Conservation (phyloP, 2,797 vertebrate genomes). For the Diplodus sargus region DNA sequence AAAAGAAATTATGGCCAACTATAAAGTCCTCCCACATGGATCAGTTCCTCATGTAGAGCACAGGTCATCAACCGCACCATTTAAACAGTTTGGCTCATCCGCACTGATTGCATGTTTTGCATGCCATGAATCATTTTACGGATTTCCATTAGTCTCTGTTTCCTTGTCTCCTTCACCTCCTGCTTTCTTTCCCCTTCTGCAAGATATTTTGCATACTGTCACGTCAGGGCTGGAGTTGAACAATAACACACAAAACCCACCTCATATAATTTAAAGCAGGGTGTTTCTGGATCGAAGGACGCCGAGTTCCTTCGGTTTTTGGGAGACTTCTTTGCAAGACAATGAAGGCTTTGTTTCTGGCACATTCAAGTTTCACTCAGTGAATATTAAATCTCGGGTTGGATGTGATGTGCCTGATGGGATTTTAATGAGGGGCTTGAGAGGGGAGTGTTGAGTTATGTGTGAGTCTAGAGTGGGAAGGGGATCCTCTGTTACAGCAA, state of each 20-base stretch:
- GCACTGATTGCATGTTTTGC: conserved; percentile 51
- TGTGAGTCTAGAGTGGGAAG: conserved; percentile 31
- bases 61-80: conserved; percentile 45
- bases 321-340: conserved; percentile 37
- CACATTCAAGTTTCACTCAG: conserved; percentile 46
- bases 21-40: conserved; percentile 13
- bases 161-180: conserved; percentile 1
- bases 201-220: conserved; percentile 28
- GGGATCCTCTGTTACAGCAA: conserved; percentile 38
- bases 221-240: conserved; percentile 41
- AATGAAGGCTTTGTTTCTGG: conserved; percentile 65
- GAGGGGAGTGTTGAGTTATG: conserved; percentile 56
- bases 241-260: conserved; percentile 25
- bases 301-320: conserved; percentile 42
- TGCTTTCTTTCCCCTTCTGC: conserved; percentile 34
- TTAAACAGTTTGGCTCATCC: conserved; percentile 44
- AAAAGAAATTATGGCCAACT: conserved; percentile 22
- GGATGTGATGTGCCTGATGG: conserved; percentile 63
- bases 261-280: conserved; percentile 49
- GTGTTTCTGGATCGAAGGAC: conserved; percentile 43
- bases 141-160: conserved; percentile 26
- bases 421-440: conserved; percentile 64
- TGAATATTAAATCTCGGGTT: conserved; percentile 61
- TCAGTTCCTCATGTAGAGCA: conserved; percentile 29
- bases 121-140: conserved; percentile 40